Evolutionary conservation across 2,888 invertebrate genomes (phyloP), one percentile per base, ranked within the genome.

Genomic region (Cartodere bifasciata): DNA sequence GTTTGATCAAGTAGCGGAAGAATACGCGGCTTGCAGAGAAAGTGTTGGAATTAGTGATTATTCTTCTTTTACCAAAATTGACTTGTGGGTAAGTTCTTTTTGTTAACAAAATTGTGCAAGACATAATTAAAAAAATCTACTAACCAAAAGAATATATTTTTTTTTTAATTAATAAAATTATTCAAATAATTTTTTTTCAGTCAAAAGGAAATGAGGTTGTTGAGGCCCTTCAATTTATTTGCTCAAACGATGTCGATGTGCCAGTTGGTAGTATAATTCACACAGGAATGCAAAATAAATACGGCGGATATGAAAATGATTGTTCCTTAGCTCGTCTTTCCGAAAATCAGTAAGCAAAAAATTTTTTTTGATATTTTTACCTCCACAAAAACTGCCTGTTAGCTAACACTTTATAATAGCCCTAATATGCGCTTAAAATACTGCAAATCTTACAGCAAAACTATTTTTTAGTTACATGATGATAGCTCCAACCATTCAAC

Each of bases 221-320:
- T 0, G 76, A 87, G 32, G 70, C 83, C 28, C 66, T 97, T 10
- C 95, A 97, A 58, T 86, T 83, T 58, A 62, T 97, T 15, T 97
- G 97, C 54, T 92, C 94, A 2, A 95, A 95, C 55, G 83, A 97
- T 58, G 87, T 97, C 5, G 91, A 97, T 55, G 86, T 91, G 2
- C 85, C 91, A 0, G 69, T 90, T 3, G 94, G 92, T 14, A 79
- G 84, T 48, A 87, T 95, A 42, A 88, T 94, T 37, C 95, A 95
- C 58, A 94, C 94, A 0, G 97, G 97, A 40, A 94, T 97, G 94
- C 94, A 95, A 61, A 95, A 97, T 62, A 66, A 72, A 38, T 69
- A 73, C 6, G 97, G 97, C 2, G 97, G 97, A 9, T 97, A 95
- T 56, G 95, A 97, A 63, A 97, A 97, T 53, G 97, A 97, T 60